Percentiles rank a stretch among this genome's conserved stretches.
phyloP scores from a whole-genome alignment of 2,113 vertebrate species.

The Steatornis caripensis region DNA sequence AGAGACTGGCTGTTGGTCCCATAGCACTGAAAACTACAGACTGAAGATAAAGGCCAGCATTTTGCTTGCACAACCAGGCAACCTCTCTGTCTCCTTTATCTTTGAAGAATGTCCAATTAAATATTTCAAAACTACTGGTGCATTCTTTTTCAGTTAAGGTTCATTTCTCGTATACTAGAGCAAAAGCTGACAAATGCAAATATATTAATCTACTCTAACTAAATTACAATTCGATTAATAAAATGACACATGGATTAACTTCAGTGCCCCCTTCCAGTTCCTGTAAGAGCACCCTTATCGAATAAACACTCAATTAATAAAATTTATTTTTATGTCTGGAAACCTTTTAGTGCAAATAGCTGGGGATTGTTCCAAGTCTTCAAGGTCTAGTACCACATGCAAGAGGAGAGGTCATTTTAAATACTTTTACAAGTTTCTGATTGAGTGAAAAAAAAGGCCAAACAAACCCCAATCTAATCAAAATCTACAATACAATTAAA shows the following conservation, averaged over 20 bases:
- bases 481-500: neutral
- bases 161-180: neutral
- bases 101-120: neutral
- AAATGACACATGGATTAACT: neutral
- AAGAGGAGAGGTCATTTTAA: neutral
- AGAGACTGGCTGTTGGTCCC: neutral
- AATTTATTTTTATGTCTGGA: neutral
- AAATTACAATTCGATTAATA: slow-evolving; percentile 19
- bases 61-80: neutral
- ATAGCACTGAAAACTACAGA: neutral
- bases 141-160: neutral
- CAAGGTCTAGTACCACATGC: neutral
- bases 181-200: slow-evolving; percentile 17
- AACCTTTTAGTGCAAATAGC: neutral
- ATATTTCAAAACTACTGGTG: neutral
- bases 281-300: neutral
- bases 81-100: neutral
- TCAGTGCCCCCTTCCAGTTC: neutral
- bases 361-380: neutral
- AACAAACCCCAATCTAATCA: neutral
- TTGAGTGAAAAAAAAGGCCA: neutral
- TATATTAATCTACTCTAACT: neutral
- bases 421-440: neutral
- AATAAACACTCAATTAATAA: neutral
- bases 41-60: neutral